Evolutionary conservation across 1,140 invertebrate species (phyloP), one percentile per base, ranked within the genome.

Genomic region (Diachasma alloeum): DNA sequence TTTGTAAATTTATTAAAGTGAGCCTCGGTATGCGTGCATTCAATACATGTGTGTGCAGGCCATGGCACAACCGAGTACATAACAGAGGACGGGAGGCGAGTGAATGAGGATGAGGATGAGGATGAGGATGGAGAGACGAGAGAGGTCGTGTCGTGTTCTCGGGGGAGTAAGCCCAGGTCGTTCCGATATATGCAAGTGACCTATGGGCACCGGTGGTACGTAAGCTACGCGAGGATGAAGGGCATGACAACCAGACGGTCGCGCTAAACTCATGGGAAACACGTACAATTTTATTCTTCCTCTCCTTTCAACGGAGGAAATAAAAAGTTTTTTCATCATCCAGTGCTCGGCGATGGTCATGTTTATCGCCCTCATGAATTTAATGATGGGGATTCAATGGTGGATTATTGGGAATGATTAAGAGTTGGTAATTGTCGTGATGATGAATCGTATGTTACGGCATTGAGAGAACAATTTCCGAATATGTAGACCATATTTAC

Each of bases 1-100:
- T 75, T 75, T 70, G 74, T 75, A 70, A 75, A 75, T 75, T 75
- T 75, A 75, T 75, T 75, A 75, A 75, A 69, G 73, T 31, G 44
- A 39, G 24, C 37, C n/a, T 44, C 24, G 66, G 66, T 70, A 17
- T 75, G 37, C n/a, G 31, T 70, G 74, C 39, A 67, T 74, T n/a
- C 9, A 17, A 15, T 53, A 53, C 31, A 66, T 22, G 22, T 46
- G 13, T 48, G 42, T 68, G 22, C 4, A 17, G 44, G 72, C 39
- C 19, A 42, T 42, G 22, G 42, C 8, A 46, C 42, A 44, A 15
- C 26, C 36, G 15, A 42, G 31, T 56, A 15, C 19, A 72, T 56
- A 56, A 17, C 46, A 8, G 72, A 42, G 72, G 15, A 59, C n/a
- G 56, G 44, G 26, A 75, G 31, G 26, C 17, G 19, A 17, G 53